Conservation (phyloP, 2,113 vertebrate species). For the Argyrosomus japonicus region DNA sequence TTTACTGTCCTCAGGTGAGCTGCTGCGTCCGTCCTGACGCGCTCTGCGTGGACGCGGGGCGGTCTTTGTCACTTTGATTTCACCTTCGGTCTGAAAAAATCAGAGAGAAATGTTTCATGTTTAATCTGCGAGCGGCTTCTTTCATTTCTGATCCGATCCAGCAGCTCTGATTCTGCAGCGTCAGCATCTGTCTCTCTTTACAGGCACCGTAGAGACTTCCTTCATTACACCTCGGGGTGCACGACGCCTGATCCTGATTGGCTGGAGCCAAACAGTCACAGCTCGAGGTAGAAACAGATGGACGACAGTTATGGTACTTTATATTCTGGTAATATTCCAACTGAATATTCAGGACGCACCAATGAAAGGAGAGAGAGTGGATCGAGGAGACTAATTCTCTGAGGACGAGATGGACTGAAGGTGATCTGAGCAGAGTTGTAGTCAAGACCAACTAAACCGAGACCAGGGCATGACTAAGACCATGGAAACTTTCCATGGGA, state of each 20-base stretch:
- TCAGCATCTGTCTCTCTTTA: conserved; percentile 48
- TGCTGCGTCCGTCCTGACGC: background rate
- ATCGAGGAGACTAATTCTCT: no score
- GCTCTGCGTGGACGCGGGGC: conserved; percentile 21
- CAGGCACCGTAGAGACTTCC: conserved; percentile 24
- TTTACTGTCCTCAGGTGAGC: background rate
- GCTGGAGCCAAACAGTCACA: background rate
- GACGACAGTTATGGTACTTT: no score
- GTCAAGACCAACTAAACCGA: no score
- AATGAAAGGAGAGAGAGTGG: no score
- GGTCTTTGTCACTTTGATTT: conserved; percentile 69
- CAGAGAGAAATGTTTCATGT: background rate
- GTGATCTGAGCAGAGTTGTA: no score
- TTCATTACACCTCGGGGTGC: conserved; percentile 1
- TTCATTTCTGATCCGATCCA: background rate
- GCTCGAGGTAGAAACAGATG: no score
- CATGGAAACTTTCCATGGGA: no score
- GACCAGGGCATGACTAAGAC: no score
- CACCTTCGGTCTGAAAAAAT: conserved; percentile 72
- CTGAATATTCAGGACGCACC: no score
- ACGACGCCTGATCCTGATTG: background rate
- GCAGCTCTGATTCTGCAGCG: conserved; percentile 33
- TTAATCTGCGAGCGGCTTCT: background rate
- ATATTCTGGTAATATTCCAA: no score
- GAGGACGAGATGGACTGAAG: no score